phyloP scores from a whole-genome alignment of 2,888 invertebrate species.

The Hyposoter didymator region DNA sequence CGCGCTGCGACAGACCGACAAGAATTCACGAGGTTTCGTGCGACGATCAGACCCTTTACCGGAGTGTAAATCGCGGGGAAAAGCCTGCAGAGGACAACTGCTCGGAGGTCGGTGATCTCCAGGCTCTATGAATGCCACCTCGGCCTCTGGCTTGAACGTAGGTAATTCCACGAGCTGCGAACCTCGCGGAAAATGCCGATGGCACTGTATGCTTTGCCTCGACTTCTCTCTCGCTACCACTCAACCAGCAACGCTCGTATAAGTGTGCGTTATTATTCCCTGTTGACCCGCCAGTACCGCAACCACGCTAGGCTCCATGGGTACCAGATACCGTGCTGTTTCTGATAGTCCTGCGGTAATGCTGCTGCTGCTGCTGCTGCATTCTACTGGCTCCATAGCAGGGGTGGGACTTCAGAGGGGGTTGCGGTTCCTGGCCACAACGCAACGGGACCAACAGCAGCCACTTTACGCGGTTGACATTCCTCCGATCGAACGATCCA shows the following conservation, averaged over 20 bases:
- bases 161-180: constrained; percentile 49
- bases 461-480: constrained; percentile 76
- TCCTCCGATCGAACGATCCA: constrained; percentile 71
- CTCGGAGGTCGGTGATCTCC: constrained; percentile 29
- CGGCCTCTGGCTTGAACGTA: constrained; percentile 23
- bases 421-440: constrained; percentile 59
- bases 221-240: constrained; percentile 5
- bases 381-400: constrained; percentile 47
- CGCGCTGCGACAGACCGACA: constrained; percentile 53
- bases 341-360: constrained; percentile 52
- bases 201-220: constrained; percentile 31
- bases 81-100: constrained; percentile 9
- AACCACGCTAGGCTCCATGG: constrained; percentile 53
- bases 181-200: constrained; percentile 52
- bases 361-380: constrained; percentile 48
- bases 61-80: constrained; percentile 18
- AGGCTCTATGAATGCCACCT: constrained; percentile 21
- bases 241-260: constrained; percentile 9
- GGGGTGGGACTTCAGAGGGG: constrained; percentile 38
- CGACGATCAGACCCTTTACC: constrained; percentile 33
- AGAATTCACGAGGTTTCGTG: constrained; percentile 57
- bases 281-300: constrained; percentile 54
- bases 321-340: constrained; percentile 47
- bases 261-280: constrained; percentile 49
- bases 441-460: constrained; percentile 58